These are phyloP conservation scores for Globia sparganii DNA, from an alignment of 2,888 invertebrate genomes.

Conservation along the genomic window DNA sequence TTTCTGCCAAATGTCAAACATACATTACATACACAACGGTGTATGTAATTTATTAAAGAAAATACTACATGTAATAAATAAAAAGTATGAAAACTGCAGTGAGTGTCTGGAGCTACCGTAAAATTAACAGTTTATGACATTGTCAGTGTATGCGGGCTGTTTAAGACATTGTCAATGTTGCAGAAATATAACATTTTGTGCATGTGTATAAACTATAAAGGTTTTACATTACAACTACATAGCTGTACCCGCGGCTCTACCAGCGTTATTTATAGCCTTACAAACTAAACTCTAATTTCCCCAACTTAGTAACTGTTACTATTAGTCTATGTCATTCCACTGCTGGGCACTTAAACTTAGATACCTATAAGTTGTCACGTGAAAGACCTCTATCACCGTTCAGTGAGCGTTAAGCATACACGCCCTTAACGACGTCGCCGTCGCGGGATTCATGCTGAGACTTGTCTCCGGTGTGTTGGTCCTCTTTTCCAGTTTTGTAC, in stretches of 20 bases:
- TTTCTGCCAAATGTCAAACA: slow-evolving; percentile 11
- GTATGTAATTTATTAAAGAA: neutral
- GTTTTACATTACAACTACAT: too few species aligned
- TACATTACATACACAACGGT: neutral
- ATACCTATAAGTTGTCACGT: neutral
- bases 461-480: too few species aligned
- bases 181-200: neutral
- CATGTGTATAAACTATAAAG: neutral
- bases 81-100: neutral
- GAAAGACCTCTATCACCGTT: neutral
- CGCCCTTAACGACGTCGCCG: too few species aligned
- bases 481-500: neutral
- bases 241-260: neutral
- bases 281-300: neutral
- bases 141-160: neutral
- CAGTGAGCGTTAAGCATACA: neutral
- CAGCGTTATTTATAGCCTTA: neutral
- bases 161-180: neutral
- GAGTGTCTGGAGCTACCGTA: neutral
- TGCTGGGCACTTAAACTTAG: neutral
- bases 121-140: slow-evolving; percentile 2
- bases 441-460: too few species aligned
- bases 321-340: neutral
- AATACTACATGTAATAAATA: slow-evolving; percentile 11
- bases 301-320: neutral